Evolutionary conservation across 2,888 invertebrate genomes (phyloP).

Genomic region (Cheilosia vernalis): DNA sequence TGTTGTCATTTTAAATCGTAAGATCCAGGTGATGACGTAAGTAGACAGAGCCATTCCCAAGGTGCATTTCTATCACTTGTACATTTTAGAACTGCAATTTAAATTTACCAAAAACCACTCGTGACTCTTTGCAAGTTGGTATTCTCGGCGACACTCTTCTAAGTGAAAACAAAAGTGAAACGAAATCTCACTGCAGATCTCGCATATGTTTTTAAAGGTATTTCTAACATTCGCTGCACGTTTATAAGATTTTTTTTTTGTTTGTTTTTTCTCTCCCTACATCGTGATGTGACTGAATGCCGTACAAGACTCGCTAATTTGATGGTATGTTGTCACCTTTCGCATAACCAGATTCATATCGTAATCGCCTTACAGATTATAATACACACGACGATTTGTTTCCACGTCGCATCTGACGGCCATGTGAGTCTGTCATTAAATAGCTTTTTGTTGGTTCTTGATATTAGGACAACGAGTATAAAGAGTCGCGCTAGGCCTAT

Average conservation of each 20-base stretch:
- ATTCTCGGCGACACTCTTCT: neutral
- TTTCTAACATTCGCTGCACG: slow-evolving; percentile 30
- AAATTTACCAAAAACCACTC: too few species aligned
- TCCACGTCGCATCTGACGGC: slow-evolving; percentile 1
- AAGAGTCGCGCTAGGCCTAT: neutral
- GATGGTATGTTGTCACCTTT: slow-evolving; percentile 9
- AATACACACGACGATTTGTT: neutral
- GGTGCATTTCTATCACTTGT: neutral
- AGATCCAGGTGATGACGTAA: too few species aligned
- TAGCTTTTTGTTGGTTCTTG: neutral
- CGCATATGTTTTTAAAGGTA: neutral
- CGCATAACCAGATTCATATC: slow-evolving; percentile 21
- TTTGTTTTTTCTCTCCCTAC: neutral
- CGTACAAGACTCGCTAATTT: slow-evolving; percentile 25
- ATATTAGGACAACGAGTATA: too few species aligned
- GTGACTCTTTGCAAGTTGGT: neutral
- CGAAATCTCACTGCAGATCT: slow-evolving; percentile 9
- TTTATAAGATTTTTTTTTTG: slow-evolving; percentile 2
- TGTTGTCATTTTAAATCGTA: too few species aligned
- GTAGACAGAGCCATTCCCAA: too few species aligned
- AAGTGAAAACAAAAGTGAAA: slow-evolving; percentile 39
- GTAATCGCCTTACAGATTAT: slow-evolving; percentile 25
- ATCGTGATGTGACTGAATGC: slow-evolving; percentile 35
- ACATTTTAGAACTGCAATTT: neutral
- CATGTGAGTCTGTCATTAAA: slow-evolving; percentile 23